Evolutionary conservation across 1,140 invertebrate species (phyloP), one percentile per base, ranked within the genome.

Genomic region (Conus ventricosus): DNA sequence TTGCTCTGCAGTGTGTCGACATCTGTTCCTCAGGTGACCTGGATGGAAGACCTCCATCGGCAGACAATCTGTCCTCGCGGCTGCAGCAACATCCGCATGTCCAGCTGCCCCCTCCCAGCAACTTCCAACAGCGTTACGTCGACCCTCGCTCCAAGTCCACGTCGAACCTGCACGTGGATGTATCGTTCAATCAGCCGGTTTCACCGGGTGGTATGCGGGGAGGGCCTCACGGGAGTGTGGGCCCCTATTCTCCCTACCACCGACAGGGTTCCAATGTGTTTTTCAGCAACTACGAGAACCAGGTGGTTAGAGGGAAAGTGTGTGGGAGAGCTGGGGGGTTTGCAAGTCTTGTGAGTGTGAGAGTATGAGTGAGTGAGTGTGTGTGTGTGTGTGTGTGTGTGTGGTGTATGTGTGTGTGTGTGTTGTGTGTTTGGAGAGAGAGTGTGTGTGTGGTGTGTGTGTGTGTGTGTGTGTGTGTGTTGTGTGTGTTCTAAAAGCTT

Each of bases 81-180:
- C 71, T 51, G 55, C 67, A 23, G 67, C 67, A 71, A 7, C 67
- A 23, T 13, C 67, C 15, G 0, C 15, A 71, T n/a, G 6, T 6
- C 15, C 11, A 23, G 67, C 63, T 91, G 84, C 88, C 88, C 17
- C 80, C 80, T 13, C 88, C 88, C 17, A 67, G 76, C 81, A 25
- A 78, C 87, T 90, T 83, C 87, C 91, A 90, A 51, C 60, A 84
- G 60, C 88, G 91, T n/a, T 91, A 92, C 55, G 71, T 91, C 51
- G 93, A 93, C 55, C 89, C 90, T 13, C 92, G 92, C 63, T 93
- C 94, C 13, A 94, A 93, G 84, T 94, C 94, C 15, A 93, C 93
- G 27, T 92, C 93, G 6, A 94, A 93, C 85, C 91, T 94, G 20
- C 90, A 91, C 76, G 91, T 92, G 89, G 93, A 94, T 83, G 91